Evolutionary conservation across 2,888 invertebrate species (phyloP).

Genomic region (Philonicus albiceps): DNA sequence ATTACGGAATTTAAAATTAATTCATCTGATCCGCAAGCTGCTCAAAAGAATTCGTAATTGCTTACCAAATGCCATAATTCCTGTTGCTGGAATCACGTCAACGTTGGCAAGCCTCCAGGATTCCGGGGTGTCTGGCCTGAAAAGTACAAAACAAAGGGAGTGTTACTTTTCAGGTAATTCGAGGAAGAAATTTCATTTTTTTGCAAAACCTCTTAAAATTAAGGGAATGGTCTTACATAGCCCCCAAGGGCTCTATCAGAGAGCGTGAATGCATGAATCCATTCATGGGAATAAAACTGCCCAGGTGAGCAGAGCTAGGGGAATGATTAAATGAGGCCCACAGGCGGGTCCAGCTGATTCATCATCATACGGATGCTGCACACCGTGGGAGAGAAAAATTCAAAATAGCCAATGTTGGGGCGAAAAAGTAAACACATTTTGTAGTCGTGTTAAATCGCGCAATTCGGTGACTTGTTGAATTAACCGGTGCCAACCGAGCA

Average conservation of each 20-base stretch:
- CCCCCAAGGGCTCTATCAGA: not conserved
- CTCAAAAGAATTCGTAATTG: constrained; percentile 62
- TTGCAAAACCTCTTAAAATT: not conserved
- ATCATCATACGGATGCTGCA: not conserved
- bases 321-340: not conserved
- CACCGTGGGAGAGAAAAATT: not conserved
- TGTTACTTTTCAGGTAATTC: not conserved
- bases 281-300: not conserved
- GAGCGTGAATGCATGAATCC: not conserved
- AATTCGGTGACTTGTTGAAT: not conserved
- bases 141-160: not conserved
- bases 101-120: constrained; percentile 78
- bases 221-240: not conserved
- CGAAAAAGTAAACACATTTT: not conserved
- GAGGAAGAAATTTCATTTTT: constrained; percentile 51
- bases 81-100: constrained; percentile 79
- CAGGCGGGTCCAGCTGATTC: not conserved
- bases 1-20: not conserved
- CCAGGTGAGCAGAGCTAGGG: not conserved
- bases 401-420: not conserved
- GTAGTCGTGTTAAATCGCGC: not conserved
- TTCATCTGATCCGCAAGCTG: not conserved
- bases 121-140: constrained; percentile 70
- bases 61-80: constrained; percentile 85
- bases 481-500: not conserved